phyloP scores from a whole-genome alignment of 2,113 vertebrate species.

The Diadophis punctatus region DNA sequence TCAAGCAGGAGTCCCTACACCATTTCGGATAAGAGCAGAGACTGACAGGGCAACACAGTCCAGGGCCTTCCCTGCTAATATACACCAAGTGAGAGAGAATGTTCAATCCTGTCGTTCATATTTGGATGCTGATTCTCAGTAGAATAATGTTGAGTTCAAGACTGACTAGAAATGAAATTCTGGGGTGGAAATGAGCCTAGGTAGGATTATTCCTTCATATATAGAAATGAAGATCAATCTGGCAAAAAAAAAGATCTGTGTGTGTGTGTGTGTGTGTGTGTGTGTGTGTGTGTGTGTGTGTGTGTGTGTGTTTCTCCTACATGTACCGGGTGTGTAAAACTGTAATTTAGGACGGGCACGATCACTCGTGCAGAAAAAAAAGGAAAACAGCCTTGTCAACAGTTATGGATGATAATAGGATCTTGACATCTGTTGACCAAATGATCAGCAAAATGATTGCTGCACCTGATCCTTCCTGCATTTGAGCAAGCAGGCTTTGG shows the following conservation, averaged over 20 bases:
- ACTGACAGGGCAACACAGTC: accelerated
- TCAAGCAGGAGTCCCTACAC: no score
- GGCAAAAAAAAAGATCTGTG: neutral
- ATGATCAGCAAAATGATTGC: neutral
- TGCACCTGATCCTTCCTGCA: neutral
- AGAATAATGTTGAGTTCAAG: neutral
- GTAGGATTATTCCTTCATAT: neutral
- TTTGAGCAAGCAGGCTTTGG: neutral
- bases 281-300: no score
- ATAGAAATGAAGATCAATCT: neutral
- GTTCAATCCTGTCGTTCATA: neutral
- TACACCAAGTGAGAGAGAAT: neutral
- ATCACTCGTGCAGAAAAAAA: neutral
- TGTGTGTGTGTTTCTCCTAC: neutral
- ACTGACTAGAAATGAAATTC: neutral
- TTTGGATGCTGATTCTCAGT: neutral
- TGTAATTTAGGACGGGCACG: neutral
- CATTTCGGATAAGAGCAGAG: no score
- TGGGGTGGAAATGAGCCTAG: neutral
- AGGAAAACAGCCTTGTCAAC: neutral
- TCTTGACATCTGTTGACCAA: no score
- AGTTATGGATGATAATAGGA: neutral
- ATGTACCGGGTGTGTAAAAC: neutral
- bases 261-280: no score
- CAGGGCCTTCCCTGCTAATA: neutral